Evolutionary conservation across 2,797 vertebrate genomes (phyloP).

Genomic region (Ataeniobius toweri): DNA sequence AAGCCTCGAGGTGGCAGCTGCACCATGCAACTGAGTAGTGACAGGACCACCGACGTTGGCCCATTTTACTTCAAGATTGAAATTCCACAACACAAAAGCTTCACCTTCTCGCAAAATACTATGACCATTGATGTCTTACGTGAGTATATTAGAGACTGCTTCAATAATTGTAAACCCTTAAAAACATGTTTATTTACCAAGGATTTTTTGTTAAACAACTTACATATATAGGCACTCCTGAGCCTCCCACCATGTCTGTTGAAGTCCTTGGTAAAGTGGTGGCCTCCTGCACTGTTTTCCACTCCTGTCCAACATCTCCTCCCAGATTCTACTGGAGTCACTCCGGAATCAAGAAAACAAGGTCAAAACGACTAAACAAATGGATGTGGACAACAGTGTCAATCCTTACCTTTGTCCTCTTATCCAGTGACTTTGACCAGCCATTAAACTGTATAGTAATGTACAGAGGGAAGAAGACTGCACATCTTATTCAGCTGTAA

Average conservation of each 20-base stretch:
- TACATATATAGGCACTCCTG: neutral
- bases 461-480: constrained; percentile 16
- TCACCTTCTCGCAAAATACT: neutral
- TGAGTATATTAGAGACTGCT: constrained; percentile 6
- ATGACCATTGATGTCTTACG: constrained; percentile 14
- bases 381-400: constrained; percentile 16
- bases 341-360: accelerated
- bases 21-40: constrained; percentile 19
- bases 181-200: neutral
- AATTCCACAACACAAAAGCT: constrained; percentile 9
- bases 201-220: neutral
- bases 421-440: neutral
- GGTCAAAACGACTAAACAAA: neutral
- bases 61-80: constrained; percentile 37
- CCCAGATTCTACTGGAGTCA: constrained; percentile 22
- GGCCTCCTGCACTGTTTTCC: constrained; percentile 25
- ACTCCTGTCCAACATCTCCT: constrained; percentile 15
- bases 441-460: constrained; percentile 19
- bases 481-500: neutral
- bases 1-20: neutral
- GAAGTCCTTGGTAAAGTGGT: neutral
- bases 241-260: constrained; percentile 17
- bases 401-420: constrained; percentile 6
- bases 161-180: neutral
- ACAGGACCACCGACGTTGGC: constrained; percentile 15